Evolutionary conservation across 2,113 vertebrate species (phyloP).

Genomic region (Ammospiza caudacuta): DNA sequence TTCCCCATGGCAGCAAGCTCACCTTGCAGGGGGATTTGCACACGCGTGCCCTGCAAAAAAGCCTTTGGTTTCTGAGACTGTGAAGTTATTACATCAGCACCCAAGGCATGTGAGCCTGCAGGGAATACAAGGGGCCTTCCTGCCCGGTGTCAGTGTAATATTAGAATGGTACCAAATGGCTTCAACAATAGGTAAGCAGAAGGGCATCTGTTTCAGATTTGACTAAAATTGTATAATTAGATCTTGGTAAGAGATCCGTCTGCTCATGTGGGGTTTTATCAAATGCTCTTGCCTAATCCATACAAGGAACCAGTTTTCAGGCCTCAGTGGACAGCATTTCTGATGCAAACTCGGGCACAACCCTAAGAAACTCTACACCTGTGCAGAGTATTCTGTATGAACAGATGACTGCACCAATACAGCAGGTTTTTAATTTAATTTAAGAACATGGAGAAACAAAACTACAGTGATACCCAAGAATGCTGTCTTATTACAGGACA

Average conservation of each 20-base stretch:
- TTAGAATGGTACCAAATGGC: conserved; percentile 77
- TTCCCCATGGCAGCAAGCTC: conserved; percentile 23
- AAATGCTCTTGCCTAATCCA: neutral
- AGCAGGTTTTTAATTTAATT: neutral
- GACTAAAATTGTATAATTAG: conserved; percentile 79
- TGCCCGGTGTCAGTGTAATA: conserved; percentile 70
- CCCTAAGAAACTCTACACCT: neutral
- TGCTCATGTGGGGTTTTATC: conserved; percentile 33
- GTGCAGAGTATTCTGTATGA: neutral
- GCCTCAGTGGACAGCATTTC: neutral
- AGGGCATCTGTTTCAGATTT: conserved; percentile 80
- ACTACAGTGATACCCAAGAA: neutral
- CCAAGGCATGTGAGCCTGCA: conserved; percentile 48
- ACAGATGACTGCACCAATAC: neutral
- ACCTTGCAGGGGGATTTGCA: neutral
- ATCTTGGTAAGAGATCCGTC: conserved; percentile 70
- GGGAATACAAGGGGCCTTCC: conserved; percentile 60
- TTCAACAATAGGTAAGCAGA: conserved; percentile 73
- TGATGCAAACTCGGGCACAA: neutral
- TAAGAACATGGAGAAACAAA: neutral
- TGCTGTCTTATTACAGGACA: neutral
- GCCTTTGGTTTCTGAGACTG: neutral
- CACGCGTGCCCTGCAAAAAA: neutral
- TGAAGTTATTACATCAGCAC: conserved; percentile 69
- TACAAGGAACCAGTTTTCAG: neutral